Base-by-base conservation (phyloP, 2,888 invertebrate genomes). In the Villa cingulata region DNA sequence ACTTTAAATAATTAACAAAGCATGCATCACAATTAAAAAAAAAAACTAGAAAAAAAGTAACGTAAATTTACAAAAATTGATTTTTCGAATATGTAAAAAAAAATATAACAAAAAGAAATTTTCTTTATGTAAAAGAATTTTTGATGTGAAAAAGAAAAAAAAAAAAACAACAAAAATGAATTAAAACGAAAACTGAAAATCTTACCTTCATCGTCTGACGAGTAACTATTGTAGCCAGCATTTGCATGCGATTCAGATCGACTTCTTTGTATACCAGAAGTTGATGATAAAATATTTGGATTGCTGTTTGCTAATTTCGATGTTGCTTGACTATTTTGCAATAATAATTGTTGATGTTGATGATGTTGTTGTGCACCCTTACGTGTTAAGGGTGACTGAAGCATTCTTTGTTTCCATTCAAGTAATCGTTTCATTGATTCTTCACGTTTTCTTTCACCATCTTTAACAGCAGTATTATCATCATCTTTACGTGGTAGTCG, bases 351-450 rank as follows among this genome's bases (percentile, higher is more conserved):
- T n/a, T n/a, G n/a, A n/a, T n/a, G n/a, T 15, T 72, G 57, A 73
- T 71, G 1, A 37, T 36, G 23, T 20, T 77, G 76, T 40, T 78
- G 77, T 18, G 75, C 74, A 50, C 82, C 78, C 66, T 88, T 89
- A 53, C 87, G 77, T 18, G 88, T 87, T 56, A 90, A 68, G 9
- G 90, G 89, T 15, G 88, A 88, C 66, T 89, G 89, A 57, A 90
- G 70, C 90, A 91, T 90, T 58, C 89, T 75, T 70, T 90, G 89
- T 66, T 90, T 90, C 90, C 90, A 90, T 70, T 90, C 90, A 42
- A 90, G 70, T 49, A 90, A 69, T 20, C 90, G 76, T 68, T 88
- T 89, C 88, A 90, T 90, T 12, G 89, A 90, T 66, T 90, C 90
- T 70, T 90, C 90, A 27, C 88, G 77, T 72, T 86, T 87, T 62